A percentile compares a stretch with the other conserved stretches of the same genome.
Conservation (phyloP, 2,797 vertebrate genomes). For the Remorina albescens region DNA sequence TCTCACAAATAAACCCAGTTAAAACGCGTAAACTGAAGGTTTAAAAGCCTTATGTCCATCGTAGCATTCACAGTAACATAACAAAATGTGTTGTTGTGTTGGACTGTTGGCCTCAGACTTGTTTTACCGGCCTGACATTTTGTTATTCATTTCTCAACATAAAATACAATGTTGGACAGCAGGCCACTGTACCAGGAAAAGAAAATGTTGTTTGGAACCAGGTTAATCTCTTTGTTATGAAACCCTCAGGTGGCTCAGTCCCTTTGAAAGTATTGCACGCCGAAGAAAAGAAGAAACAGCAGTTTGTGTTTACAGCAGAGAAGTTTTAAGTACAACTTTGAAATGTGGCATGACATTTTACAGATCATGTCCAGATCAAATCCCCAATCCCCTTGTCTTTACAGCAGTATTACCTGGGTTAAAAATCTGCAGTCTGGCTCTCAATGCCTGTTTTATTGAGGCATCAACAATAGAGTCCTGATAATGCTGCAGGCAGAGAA, state of each 20-base stretch:
- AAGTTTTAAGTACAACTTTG: background rate
- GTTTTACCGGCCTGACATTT: background rate
- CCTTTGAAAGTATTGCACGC: background rate
- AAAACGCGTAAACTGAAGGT: too few relatives aligned
- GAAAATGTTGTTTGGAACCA: constrained; percentile 4
- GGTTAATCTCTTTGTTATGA: constrained; percentile 7
- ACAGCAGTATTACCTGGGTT: background rate
- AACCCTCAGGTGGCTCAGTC: constrained; percentile 1
- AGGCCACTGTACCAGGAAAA: background rate
- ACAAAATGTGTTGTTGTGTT: background rate
- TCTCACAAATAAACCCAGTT: too few relatives aligned
- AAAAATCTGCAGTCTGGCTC: background rate
- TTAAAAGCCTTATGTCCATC: background rate
- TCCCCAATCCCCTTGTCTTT: too few relatives aligned
- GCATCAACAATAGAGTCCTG: background rate
- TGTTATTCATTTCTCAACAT: background rate
- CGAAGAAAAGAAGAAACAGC: background rate
- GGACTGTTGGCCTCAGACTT: background rate
- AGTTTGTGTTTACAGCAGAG: background rate
- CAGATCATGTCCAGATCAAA: background rate
- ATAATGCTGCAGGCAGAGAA: background rate
- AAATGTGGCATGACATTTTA: too few relatives aligned
- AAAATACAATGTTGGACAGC: background rate
- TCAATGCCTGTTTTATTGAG: constrained; percentile 1
- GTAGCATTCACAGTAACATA: background rate